A percentile compares a stretch with the other conserved stretches of the same genome.
Evolutionary conservation across 23 tunicate species (phyloP).

Genomic region (Clavelina lepadiformis): DNA sequence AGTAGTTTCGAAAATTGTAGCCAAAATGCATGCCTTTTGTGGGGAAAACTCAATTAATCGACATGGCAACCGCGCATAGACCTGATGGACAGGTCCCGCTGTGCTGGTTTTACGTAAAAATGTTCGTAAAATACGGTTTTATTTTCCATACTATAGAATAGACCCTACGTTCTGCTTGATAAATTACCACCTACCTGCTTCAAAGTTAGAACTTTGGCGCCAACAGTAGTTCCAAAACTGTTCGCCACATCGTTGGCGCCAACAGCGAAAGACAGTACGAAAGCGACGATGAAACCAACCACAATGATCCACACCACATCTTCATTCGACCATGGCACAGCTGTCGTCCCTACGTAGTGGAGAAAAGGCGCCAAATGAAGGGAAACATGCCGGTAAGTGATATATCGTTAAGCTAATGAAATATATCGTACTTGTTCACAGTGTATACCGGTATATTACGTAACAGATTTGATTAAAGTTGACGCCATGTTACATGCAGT

Average conservation of each 20-base stretch:
- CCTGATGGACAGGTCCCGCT: too few species aligned
- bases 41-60: neutral
- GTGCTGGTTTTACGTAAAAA: too few species aligned
- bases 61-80: neutral
- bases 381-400: too few species aligned
- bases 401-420: too few species aligned
- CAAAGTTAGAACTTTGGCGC: slow-evolving; percentile 77
- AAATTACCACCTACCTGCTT: slow-evolving; percentile 55
- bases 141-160: too few species aligned
- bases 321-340: slow-evolving; percentile 29
- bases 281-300: slow-evolving; percentile 81
- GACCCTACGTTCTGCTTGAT: neutral
- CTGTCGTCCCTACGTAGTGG: slow-evolving; percentile 50
- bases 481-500: too few species aligned
- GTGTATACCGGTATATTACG: too few species aligned
- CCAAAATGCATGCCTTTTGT: slow-evolving; percentile 82
- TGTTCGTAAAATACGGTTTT: too few species aligned
- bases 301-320: slow-evolving; percentile 61
- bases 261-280: slow-evolving; percentile 81
- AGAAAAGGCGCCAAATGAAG: too few species aligned
- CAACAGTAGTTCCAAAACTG: slow-evolving; percentile 90
- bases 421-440: too few species aligned
- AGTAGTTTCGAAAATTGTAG: slow-evolving; percentile 81
- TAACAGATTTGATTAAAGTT: too few species aligned
- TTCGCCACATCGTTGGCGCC: slow-evolving; percentile 97